phyloP scores from a whole-genome alignment of 2,797 vertebrate genomes.

The Saguinus oedipus region DNA sequence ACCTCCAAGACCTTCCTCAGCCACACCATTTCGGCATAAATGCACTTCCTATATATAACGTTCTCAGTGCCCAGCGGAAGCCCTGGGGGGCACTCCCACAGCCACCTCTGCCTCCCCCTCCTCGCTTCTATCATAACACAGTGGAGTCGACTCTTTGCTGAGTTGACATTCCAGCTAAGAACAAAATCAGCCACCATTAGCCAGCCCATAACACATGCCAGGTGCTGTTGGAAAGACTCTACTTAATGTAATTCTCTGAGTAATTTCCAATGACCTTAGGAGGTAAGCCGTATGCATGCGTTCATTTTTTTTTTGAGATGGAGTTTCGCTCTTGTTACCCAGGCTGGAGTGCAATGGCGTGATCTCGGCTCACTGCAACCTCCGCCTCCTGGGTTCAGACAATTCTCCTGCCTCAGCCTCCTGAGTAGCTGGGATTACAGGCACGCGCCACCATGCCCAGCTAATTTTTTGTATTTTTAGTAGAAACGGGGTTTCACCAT shows the following conservation, averaged over 20 bases:
- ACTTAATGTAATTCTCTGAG: background rate
- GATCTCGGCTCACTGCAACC: no score
- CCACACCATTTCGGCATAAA: background rate
- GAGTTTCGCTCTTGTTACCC: no score
- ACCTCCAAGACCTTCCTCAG: background rate
- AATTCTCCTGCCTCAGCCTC: no score
- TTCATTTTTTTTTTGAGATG: background rate
- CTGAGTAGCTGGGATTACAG: no score
- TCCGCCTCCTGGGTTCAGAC: no score
- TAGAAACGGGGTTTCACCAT: no score
- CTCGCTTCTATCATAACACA: background rate
- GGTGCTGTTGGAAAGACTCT: background rate
- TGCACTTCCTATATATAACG: slow-evolving; percentile 19
- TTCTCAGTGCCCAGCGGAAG: background rate
- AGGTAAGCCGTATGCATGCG: background rate
- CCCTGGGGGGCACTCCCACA: background rate
- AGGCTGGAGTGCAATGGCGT: no score
- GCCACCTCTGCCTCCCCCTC: background rate
- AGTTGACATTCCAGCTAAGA: slow-evolving; percentile 21
- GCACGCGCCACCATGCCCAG: no score
- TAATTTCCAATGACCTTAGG: background rate
- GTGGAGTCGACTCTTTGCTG: background rate
- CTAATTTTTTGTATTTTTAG: no score
- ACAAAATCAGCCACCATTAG: background rate
- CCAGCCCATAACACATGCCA: background rate